Percentiles rank a stretch among this genome's conserved stretches.
These are phyloP conservation scores for Chaetodon auriga DNA, from an alignment of 2,113 vertebrate species.

Conservation along the genomic window DNA sequence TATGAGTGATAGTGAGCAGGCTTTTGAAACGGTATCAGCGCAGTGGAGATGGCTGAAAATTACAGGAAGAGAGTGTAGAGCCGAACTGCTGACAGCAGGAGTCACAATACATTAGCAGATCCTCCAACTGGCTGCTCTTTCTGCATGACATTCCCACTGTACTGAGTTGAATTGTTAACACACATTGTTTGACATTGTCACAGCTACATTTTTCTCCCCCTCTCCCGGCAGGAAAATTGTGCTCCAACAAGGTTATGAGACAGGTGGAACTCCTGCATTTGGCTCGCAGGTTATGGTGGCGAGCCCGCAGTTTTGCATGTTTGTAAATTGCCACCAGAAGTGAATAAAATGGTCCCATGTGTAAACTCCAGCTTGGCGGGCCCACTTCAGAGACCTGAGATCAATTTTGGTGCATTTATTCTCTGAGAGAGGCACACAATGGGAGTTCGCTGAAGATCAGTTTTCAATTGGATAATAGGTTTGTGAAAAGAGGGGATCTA, in stretches of 20 bases:
- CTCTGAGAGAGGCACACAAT: slow-evolving; percentile 81
- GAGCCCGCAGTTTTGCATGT: slow-evolving; percentile 72
- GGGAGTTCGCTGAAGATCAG: slow-evolving; percentile 81
- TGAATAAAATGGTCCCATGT: slow-evolving; percentile 86
- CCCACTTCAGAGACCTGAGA: slow-evolving; percentile 82
- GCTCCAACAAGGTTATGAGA: slow-evolving; percentile 66
- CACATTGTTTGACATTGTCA: slow-evolving; percentile 75
- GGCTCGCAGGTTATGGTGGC: slow-evolving; percentile 70
- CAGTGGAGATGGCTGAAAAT: slow-evolving; percentile 67
- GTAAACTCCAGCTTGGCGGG: slow-evolving; percentile 72
- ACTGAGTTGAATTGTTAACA: slow-evolving; percentile 73
- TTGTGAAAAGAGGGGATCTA: slow-evolving; percentile 79
- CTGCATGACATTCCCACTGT: slow-evolving; percentile 65
- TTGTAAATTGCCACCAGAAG: slow-evolving; percentile 86
- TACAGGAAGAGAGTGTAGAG: slow-evolving; percentile 62
- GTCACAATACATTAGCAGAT: slow-evolving; percentile 81
- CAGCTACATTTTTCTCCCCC: slow-evolving; percentile 47
- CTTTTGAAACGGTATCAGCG: slow-evolving; percentile 64
- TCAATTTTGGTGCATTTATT: slow-evolving; percentile 85
- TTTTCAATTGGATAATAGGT: slow-evolving; percentile 85
- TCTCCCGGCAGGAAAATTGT: slow-evolving; percentile 49
- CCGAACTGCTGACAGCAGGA: slow-evolving; percentile 80
- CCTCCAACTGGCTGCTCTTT: slow-evolving; percentile 56
- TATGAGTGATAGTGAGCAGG: slow-evolving; percentile 53
- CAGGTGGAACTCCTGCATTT: slow-evolving; percentile 82